phyloP scores from a whole-genome alignment of 2,888 invertebrate genomes.

The Alsophila aescularia region DNA sequence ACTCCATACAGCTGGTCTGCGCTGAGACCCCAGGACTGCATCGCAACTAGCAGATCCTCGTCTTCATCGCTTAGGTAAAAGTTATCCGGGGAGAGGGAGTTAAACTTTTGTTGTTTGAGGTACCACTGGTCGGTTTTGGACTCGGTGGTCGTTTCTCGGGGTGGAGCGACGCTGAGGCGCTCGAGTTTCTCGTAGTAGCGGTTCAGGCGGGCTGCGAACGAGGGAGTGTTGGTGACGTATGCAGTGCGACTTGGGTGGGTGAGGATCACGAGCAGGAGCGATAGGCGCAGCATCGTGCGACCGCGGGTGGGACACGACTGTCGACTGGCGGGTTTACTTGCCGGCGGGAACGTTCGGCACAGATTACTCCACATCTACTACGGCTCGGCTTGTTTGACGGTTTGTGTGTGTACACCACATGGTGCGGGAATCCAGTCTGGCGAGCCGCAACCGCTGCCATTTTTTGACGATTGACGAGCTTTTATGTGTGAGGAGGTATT shows the following conservation, averaged over 20 bases:
- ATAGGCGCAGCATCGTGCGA: slow-evolving; percentile 64
- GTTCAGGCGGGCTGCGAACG: slow-evolving; percentile 62
- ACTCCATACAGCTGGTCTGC: slow-evolving; percentile 64
- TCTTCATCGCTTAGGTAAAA: slow-evolving; percentile 64
- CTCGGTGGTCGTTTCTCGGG: slow-evolving; percentile 37
- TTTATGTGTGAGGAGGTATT: not conserved
- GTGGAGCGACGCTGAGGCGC: slow-evolving; percentile 53
- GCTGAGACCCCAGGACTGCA: slow-evolving; percentile 68
- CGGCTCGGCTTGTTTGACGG: not conserved
- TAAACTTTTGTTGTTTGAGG: slow-evolving; percentile 65
- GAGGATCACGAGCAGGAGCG: slow-evolving; percentile 57
- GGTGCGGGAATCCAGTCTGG: slow-evolving; percentile 20
- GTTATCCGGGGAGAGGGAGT: slow-evolving; percentile 57
- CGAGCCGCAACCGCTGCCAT: not conserved
- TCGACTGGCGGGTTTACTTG: slow-evolving; percentile 28
- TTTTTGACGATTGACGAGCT: slow-evolving; percentile 25
- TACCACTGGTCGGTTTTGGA: slow-evolving; percentile 52
- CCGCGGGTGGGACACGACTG: slow-evolving; percentile 60
- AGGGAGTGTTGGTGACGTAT: slow-evolving; percentile 64
- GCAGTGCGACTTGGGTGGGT: slow-evolving; percentile 59
- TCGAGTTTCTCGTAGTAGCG: slow-evolving; percentile 69
- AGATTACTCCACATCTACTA: not conserved
- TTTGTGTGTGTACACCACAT: slow-evolving; percentile 13
- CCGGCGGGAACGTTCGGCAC: slow-evolving; percentile 10
- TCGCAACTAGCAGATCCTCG: slow-evolving; percentile 64